phyloP scores from a whole-genome alignment of 2,888 invertebrate species.

The Eupithecia pulchellata region DNA sequence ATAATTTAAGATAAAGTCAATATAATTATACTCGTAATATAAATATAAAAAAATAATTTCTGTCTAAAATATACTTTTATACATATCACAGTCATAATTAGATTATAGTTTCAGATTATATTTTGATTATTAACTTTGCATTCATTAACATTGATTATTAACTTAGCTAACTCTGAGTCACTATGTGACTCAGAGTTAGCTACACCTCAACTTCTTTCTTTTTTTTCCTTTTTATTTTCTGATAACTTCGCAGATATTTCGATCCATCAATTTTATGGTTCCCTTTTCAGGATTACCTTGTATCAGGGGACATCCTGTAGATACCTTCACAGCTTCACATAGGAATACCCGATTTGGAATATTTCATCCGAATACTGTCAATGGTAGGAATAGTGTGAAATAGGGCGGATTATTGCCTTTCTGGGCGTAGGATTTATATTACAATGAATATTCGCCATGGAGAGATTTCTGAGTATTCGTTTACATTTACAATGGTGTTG shows the following conservation, averaged over 20 bases:
- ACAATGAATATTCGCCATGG: not conserved
- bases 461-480: not conserved
- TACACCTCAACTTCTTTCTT: too few species aligned
- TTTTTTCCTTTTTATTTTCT: not conserved
- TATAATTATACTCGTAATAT: too few species aligned
- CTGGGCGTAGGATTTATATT: conserved; percentile 15
- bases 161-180: too few species aligned
- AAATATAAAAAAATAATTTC: too few species aligned
- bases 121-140: too few species aligned
- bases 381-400: conserved; percentile 31
- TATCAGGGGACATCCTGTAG: conserved; percentile 2
- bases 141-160: too few species aligned
- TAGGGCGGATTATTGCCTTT: conserved; percentile 26
- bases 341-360: conserved; percentile 37
- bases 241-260: not conserved
- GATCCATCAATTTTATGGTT: not conserved
- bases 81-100: too few species aligned
- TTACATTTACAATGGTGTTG: too few species aligned
- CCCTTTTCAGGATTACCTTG: not conserved
- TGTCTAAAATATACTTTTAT: too few species aligned
- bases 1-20: too few species aligned
- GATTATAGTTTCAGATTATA: too few species aligned
- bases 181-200: too few species aligned
- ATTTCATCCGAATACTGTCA: conserved; percentile 30
- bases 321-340: conserved; percentile 26